Evolutionary conservation across 2,113 vertebrate species (phyloP).

Genomic region (Theristicus caerulescens): DNA sequence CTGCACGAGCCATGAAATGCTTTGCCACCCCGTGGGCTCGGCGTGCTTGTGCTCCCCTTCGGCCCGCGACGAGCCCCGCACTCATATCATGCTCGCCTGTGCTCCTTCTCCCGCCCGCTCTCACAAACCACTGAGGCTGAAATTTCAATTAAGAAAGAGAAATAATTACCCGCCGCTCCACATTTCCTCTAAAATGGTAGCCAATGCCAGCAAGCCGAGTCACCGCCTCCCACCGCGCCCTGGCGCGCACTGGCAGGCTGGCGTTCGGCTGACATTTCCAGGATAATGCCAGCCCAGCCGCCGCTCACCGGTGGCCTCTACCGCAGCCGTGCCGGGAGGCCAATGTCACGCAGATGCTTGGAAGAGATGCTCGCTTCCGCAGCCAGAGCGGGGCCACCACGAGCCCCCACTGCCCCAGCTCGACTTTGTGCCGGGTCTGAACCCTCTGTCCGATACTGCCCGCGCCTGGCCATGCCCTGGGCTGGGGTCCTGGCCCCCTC

Average conservation of each 20-base stretch:
- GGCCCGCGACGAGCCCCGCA: background rate
- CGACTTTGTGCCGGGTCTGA: background rate
- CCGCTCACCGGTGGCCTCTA: background rate
- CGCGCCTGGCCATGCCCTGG: background rate
- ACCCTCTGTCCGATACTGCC: background rate
- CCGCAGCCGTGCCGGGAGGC: background rate
- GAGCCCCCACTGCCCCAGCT: rapidly evolving
- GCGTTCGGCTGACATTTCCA: background rate
- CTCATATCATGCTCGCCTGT: background rate
- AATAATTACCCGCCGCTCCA: constrained; percentile 70
- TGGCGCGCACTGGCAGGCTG: background rate
- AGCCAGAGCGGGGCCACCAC: rapidly evolving
- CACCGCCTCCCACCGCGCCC: background rate
- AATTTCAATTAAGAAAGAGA: constrained; percentile 77
- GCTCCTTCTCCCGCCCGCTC: constrained; percentile 34
- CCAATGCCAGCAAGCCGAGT: constrained; percentile 40
- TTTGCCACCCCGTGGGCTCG: background rate
- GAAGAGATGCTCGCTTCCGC: background rate
- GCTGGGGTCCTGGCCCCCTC: background rate
- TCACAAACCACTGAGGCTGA: constrained; percentile 69
- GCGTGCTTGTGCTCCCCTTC: background rate
- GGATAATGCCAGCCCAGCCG: background rate
- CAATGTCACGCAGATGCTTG: rapidly evolving
- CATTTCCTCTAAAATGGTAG: constrained; percentile 59
- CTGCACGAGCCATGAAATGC: background rate